Evolutionary conservation across 1,140 invertebrate genomes (phyloP).

Genomic region (Diorhabda elongata): DNA sequence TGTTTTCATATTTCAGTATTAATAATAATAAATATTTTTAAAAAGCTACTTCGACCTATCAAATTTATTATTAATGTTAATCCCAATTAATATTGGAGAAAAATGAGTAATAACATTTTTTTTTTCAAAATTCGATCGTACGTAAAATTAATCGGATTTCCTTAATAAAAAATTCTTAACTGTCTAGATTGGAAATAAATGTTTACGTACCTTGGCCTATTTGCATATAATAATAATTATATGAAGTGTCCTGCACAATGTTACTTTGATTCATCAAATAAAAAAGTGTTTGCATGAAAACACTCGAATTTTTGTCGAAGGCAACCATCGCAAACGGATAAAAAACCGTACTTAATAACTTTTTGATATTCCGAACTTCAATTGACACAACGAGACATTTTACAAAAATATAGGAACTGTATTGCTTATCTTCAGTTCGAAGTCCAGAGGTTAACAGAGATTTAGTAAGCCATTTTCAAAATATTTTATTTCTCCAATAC

Average conservation of each 20-base stretch:
- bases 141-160: too few species aligned
- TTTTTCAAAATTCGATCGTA: too few species aligned
- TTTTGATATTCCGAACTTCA: neutral
- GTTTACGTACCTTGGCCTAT: slow-evolving; percentile 41
- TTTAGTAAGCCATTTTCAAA: neutral
- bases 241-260: slow-evolving; percentile 39
- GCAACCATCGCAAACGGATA: slow-evolving; percentile 10
- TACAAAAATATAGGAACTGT: slow-evolving; percentile 10
- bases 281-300: slow-evolving; percentile 37
- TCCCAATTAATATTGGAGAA: too few species aligned
- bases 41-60: too few species aligned
- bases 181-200: too few species aligned
- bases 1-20: too few species aligned
- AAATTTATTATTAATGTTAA: too few species aligned
- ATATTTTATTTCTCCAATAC: neutral
- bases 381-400: neutral
- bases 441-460: slow-evolving; percentile 24
- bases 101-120: too few species aligned
- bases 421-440: slow-evolving; percentile 21
- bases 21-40: too few species aligned
- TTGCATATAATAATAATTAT: slow-evolving; percentile 43
- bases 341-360: neutral
- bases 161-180: too few species aligned
- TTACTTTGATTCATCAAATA: slow-evolving; percentile 43
- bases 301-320: slow-evolving; percentile 19